Evolutionary conservation across 2,113 vertebrate species (phyloP).

Genomic region (Herpailurus yagouaroundi): DNA sequence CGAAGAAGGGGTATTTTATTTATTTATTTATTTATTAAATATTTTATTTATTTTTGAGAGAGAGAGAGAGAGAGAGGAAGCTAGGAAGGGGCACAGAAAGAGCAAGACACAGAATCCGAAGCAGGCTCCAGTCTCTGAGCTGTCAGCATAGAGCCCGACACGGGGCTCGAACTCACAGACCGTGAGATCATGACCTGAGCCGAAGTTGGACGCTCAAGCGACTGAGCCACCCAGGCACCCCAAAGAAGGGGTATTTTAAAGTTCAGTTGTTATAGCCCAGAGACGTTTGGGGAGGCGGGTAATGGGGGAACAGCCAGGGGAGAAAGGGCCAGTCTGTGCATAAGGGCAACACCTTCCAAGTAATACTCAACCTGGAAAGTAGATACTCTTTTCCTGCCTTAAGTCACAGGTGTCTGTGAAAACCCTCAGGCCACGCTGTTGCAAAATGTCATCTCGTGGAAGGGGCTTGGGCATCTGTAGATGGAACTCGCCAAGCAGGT

Average conservation of each 20-base stretch:
- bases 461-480: neutral
- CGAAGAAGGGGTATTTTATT: neutral
- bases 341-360: neutral
- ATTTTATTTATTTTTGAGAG: too few species aligned
- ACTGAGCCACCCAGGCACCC: too few species aligned
- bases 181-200: fast-evolving
- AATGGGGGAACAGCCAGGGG: fast-evolving
- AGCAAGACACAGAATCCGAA: too few species aligned
- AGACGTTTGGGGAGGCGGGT: neutral
- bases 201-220: fast-evolving
- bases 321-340: too few species aligned
- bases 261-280: fast-evolving
- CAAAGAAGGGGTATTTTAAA: neutral
- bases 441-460: neutral
- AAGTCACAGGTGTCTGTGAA: neutral
- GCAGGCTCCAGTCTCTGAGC: too few species aligned
- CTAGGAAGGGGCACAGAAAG: too few species aligned
- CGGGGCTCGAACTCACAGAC: too few species aligned
- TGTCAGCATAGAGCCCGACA: fast-evolving
- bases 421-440: neutral
- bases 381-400: neutral
- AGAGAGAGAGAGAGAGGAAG: too few species aligned
- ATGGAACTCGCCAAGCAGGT: too few species aligned
- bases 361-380: neutral
- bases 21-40: too few species aligned